These are phyloP conservation scores for Theropithecus gelada DNA, from an alignment of 2,113 vertebrate species.

Conservation along the genomic window DNA sequence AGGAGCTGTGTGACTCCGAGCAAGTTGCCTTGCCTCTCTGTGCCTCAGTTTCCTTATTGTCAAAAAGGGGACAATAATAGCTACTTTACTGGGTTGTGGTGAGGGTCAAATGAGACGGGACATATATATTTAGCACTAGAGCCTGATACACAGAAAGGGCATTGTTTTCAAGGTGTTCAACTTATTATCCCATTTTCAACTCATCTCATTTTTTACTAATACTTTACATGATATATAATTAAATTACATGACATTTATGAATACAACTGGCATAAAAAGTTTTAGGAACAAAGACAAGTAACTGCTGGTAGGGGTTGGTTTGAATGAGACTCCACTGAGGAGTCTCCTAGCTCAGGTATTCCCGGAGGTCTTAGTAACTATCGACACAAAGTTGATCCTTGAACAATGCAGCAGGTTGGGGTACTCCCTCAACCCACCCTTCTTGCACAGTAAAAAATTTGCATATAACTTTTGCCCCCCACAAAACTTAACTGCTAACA, in stretches of 20 bases:
- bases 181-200: too few species aligned
- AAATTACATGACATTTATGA: neutral
- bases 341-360: too few species aligned
- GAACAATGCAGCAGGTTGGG: neutral
- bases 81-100: neutral
- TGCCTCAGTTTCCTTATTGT: neutral
- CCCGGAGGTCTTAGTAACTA: too few species aligned
- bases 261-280: neutral
- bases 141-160: neutral
- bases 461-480: neutral
- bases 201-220: neutral
- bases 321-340: neutral
- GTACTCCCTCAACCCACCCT: too few species aligned
- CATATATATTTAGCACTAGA: neutral
- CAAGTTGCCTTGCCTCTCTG: neutral
- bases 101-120: neutral
- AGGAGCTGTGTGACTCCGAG: neutral
- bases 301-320: neutral
- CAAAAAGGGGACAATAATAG: neutral
- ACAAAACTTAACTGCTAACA: neutral
- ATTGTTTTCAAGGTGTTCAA: neutral
- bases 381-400: neutral
- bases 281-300: neutral
- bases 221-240: neutral
- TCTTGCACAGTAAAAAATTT: neutral